Evolutionary conservation across 1,140 invertebrate genomes (phyloP), one percentile per base, ranked within the genome.

Genomic region (Gerris buenoi): DNA sequence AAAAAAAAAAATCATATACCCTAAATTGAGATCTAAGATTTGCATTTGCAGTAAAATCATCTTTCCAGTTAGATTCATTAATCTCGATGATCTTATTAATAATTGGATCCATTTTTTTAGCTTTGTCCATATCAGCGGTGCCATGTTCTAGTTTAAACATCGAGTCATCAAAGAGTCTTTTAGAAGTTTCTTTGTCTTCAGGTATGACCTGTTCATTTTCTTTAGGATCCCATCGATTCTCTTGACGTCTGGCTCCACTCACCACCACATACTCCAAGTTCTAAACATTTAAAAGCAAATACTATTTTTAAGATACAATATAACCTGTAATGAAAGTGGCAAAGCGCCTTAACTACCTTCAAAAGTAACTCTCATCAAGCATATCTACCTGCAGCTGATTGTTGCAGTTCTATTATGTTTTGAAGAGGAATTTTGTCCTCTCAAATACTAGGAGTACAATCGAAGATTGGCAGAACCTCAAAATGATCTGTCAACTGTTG

Each of bases 211-310:
- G 95, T 67, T 93, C 95, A 84, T 98, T 98, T 73, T 96, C 87
- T 63, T 86, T 87, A 0, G 97, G 94, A 81, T 99, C 95, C 95
- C 95, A 99, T 72, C 97, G 83, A 77, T 95, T 94, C 78, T 99
- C 97, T 79, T 99, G 97, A 18, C 97, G 79, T 72, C 93, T 82
- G 2, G 96, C 95, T 13, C 97, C 97, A 72, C 87, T 90, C 0
- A 98, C 82, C 66, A 99, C 93, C 1, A 93, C 86, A 83, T 99
- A 99, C 77, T 99, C 96, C 73, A 98, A 82, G 81, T 99, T 98
- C 90, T 95, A 75, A n/a, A n/a, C n/a, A n/a, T n/a, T n/a, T n/a
- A n/a, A n/a, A n/a, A n/a, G n/a, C n/a, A n/a, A n/a, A n/a, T n/a
- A n/a, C n/a, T n/a, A n/a, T n/a, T n/a, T n/a, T n/a, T n/a, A n/a